Base-by-base conservation (phyloP, 2,113 vertebrate species). In the Osmerus mordax region DNA sequence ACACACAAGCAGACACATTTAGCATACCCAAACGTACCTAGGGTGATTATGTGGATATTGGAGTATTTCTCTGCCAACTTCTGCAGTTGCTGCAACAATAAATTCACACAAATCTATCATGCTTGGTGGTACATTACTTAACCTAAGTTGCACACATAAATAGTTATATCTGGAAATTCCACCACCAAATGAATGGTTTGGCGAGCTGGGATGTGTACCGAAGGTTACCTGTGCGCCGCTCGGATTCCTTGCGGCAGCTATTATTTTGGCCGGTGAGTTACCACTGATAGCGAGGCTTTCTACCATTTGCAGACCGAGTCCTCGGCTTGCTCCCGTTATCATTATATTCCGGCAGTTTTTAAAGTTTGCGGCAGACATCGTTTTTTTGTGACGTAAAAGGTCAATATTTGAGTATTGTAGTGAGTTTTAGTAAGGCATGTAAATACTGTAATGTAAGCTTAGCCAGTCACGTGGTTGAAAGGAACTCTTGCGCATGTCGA, bases 271-370 rank as follows among this genome's bases (percentile, higher is more conserved):
- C 8, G 93, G 92, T 25, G 82, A 78, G 16, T 82, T 87, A 2
- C 3, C 70, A 74, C 86, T 84, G 14, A 59, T 77, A 0, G 79
- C 89, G 70, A 93, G 84, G 1, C 77, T 90, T 51, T 88, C 70
- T 41, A 92, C 92, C 12, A 94, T 64, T 60, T 93, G 90, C 81
- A 93, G 81, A 0, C 92, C 92, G 69, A 94, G 89, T 15, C 92
- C 92, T 1, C 91, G 88, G 76, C 79, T 93, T 55, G 90, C 91
- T 61, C 92, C 91, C 13, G 94, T 93, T 53, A 93, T 86, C 84
- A 93, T 78, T 62, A 93, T 84, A 9, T 90, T 88, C 68, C 87
- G 81, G 68, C 91, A 92, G 62, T 78, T 83, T 64, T 71, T 80
- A 67, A 92, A 91, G 18, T 69, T 69, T 16, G 74, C 74, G 11